A percentile compares a stretch with the other conserved stretches of the same genome.
phyloP scores from a whole-genome alignment of 35 echinoderm and acorn worm genomes.

The Ophiothrix spiculata region DNA sequence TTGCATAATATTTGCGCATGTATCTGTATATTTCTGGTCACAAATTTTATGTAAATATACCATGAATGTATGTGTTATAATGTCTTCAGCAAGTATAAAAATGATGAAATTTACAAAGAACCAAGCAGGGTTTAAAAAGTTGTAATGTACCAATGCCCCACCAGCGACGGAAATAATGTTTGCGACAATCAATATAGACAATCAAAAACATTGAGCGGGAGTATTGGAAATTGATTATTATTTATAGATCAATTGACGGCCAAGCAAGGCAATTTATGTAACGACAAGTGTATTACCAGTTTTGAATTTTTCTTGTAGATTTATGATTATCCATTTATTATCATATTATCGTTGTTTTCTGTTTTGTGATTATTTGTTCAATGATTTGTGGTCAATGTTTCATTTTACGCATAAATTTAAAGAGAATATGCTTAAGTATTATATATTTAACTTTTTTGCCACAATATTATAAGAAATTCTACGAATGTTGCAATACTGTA shows the following conservation, averaged over 20 bases:
- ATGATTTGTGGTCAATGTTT: conserved; percentile 16
- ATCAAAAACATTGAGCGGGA: conserved; percentile 3
- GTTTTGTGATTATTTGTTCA: conserved; percentile 7
- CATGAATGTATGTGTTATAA: conserved; percentile 52
- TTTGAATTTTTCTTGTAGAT: background rate
- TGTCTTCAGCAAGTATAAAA: conserved; percentile 44
- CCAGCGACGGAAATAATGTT: background rate
- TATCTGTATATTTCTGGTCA: conserved; percentile 86
- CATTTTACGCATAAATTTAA: conserved; percentile 16
- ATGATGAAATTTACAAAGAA: conserved; percentile 43
- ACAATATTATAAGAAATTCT: conserved; percentile 2
- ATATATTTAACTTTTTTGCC: conserved; percentile 13
- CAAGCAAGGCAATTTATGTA: background rate
- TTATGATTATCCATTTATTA: background rate
- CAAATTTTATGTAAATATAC: conserved; percentile 51
- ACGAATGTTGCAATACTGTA: background rate
- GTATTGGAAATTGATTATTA: background rate
- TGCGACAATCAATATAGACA: background rate
- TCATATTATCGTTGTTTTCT: background rate
- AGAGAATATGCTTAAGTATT: too few relatives aligned
- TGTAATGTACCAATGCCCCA: conserved; percentile 20
- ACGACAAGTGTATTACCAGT: background rate
- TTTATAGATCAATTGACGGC: conserved; percentile 31
- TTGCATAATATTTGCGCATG: too few relatives aligned
- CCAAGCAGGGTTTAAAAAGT: conserved; percentile 24